Conservation (phyloP, 2,888 invertebrate genomes). For the Macrostomum cliftonense region DNA sequence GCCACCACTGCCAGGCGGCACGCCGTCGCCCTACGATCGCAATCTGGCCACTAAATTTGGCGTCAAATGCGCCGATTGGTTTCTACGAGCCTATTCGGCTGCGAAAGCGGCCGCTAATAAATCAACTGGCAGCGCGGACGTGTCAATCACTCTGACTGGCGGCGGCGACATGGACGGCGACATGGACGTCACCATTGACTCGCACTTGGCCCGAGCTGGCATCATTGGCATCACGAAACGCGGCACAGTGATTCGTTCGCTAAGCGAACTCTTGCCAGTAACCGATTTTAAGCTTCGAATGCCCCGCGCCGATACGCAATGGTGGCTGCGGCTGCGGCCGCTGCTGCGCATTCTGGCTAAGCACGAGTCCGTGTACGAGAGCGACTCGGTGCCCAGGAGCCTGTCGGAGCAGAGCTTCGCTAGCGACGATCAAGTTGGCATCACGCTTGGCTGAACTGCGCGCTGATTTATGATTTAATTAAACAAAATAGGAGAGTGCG, state of each 20-base stretch:
- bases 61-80: slow-evolving; percentile 77
- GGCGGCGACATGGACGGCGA: no score
- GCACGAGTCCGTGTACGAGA: slow-evolving; percentile 43
- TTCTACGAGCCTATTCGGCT: slow-evolving; percentile 30
- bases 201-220: no score
- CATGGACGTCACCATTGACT: no score
- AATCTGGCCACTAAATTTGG: slow-evolving; percentile 98
- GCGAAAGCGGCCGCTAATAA: no score
- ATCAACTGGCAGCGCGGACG: no score
- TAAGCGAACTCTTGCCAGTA: slow-evolving; percentile 7
- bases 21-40: slow-evolving; percentile 88
- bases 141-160: no score
- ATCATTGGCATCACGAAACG: neutral
- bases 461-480: no score
- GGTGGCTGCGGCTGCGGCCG: slow-evolving; percentile 88
- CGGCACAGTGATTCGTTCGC: neutral
- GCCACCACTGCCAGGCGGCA: slow-evolving; percentile 45
- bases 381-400: slow-evolving; percentile 15
- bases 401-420: no score
- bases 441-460: no score
- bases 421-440: no score
- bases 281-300: slow-evolving; percentile 31
- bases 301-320: slow-evolving; percentile 38
- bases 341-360: slow-evolving; percentile 79
- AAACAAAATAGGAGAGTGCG: no score